Evolutionary conservation across 2,113 vertebrate species (phyloP).

Genomic region (Hydrolagus affinis): DNA sequence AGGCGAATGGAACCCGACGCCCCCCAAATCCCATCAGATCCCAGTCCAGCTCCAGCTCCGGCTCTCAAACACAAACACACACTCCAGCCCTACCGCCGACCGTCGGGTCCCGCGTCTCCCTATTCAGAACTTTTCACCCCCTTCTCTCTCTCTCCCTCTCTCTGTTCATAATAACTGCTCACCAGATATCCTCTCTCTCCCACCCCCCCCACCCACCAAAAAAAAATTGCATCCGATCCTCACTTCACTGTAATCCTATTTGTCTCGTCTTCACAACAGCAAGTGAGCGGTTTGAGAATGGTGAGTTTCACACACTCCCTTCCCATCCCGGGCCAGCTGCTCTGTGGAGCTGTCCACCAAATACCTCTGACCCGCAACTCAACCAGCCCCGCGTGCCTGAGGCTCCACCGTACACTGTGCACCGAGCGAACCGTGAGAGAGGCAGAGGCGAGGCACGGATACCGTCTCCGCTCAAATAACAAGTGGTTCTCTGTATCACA

Average conservation of each 20-base stretch:
- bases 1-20: neutral
- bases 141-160: neutral
- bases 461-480: too few species aligned
- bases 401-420: too few species aligned
- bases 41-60: neutral
- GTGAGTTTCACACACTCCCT: neutral
- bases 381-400: too few species aligned
- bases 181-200: neutral
- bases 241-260: neutral
- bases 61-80: neutral
- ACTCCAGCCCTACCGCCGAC: neutral
- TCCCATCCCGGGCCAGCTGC: neutral
- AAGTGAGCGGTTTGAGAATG: neutral
- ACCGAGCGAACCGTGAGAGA: too few species aligned
- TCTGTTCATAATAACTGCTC: neutral
- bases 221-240: neutral
- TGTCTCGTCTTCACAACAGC: neutral
- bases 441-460: too few species aligned
- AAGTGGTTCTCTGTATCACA: too few species aligned
- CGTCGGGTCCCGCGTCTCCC: neutral
- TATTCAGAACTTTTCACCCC: neutral
- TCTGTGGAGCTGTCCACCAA: too few species aligned
- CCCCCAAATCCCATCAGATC: conserved; percentile 23
- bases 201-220: too few species aligned
- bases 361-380: too few species aligned